These are phyloP conservation scores for Drosophila baimaii DNA, from an alignment of 1,140 invertebrate genomes.

Conservation along the genomic window DNA sequence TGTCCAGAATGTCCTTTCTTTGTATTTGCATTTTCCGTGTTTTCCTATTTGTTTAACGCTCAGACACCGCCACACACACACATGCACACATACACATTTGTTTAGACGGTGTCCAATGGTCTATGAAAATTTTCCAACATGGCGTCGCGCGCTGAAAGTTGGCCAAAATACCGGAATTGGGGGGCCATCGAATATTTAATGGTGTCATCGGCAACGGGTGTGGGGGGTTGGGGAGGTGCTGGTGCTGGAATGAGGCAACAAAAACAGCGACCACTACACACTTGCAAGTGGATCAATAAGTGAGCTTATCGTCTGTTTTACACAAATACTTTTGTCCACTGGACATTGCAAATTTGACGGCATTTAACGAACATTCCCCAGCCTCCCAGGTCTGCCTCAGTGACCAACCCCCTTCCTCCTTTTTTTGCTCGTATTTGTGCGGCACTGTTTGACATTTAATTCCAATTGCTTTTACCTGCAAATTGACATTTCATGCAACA, in stretches of 20 bases:
- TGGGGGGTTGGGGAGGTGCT: neutral
- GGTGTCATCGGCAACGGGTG: neutral
- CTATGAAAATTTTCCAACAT: conserved; percentile 75
- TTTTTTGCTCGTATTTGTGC: conserved; percentile 20
- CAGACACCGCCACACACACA: conserved; percentile 3
- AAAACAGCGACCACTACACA: conserved; percentile 47
- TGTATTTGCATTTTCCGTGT: conserved; percentile 46
- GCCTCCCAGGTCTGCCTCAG: neutral
- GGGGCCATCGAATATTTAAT: conserved; percentile 11
- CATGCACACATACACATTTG: conserved; percentile 48
- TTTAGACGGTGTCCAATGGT: conserved; percentile 80
- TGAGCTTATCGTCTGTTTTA: conserved; percentile 77
- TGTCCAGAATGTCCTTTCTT: conserved; percentile 4
- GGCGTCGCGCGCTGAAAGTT: conserved; percentile 60
- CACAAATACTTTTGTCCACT: conserved; percentile 76
- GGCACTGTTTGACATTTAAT: conserved; percentile 70
- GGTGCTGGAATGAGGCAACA: too few relatives aligned
- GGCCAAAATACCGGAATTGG: conserved; percentile 39
- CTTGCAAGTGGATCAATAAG: conserved; percentile 74
- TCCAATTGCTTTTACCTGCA: conserved; percentile 79
- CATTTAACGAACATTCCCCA: conserved; percentile 51
- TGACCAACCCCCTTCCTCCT: too few relatives aligned
- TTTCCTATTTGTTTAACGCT: conserved; percentile 46
- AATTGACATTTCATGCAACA: conserved; percentile 72
- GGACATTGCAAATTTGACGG: conserved; percentile 72